Evolutionary conservation across 2,888 invertebrate genomes (phyloP).

Genomic region (Clepsis dumicolana): DNA sequence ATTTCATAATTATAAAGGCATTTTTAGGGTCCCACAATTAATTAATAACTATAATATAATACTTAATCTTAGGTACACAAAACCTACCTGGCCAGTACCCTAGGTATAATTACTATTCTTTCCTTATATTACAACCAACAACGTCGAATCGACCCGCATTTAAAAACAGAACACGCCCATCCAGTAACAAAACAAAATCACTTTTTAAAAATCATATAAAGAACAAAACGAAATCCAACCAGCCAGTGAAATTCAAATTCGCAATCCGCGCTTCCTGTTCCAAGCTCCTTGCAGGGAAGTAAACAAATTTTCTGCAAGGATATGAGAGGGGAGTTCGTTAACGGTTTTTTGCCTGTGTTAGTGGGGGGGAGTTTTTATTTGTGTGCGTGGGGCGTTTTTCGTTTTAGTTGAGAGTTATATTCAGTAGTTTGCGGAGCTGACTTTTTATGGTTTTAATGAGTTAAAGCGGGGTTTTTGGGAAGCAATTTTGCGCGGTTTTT

Average conservation of each 20-base stretch:
- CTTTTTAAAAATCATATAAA: constrained; percentile 5
- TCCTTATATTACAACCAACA: too few species aligned
- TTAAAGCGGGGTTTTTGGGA: constrained; percentile 10
- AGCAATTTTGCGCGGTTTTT: neutral
- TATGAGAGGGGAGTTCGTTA: constrained; percentile 68
- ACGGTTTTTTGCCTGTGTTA: constrained; percentile 80
- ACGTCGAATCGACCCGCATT: neutral
- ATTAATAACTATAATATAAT: too few species aligned
- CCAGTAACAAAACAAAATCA: neutral
- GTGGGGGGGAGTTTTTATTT: constrained; percentile 68
- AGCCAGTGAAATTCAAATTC: constrained; percentile 53
- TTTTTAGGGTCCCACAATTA: too few species aligned
- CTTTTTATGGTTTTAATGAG: constrained; percentile 43
- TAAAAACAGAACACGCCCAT: neutral
- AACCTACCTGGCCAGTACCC: too few species aligned
- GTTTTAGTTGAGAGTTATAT: constrained; percentile 38
- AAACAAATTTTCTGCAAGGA: constrained; percentile 86
- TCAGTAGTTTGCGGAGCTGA: constrained; percentile 29
- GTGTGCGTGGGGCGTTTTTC: constrained; percentile 41
- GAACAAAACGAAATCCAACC: constrained; percentile 21
- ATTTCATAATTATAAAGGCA: too few species aligned
- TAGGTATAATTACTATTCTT: too few species aligned
- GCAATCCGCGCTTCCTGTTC: constrained; percentile 72
- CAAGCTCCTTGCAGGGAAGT: constrained; percentile 81
- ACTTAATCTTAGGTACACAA: too few species aligned